Conservation (phyloP, 2,797 vertebrate species). For the Pangasius krempfi region DNA sequence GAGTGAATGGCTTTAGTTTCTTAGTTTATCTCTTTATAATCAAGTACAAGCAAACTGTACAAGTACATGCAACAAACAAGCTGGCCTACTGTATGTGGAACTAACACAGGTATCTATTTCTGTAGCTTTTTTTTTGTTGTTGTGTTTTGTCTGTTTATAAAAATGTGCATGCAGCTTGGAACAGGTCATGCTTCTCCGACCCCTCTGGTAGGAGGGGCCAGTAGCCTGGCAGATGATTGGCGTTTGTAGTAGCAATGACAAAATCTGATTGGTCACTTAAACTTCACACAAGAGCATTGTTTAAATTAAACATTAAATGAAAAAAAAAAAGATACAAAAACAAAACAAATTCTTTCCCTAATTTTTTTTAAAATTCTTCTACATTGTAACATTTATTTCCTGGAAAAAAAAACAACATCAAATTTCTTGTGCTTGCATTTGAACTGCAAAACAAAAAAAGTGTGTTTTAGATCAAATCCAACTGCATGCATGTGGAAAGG, state of each 20-base stretch:
- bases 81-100: constrained; percentile 91
- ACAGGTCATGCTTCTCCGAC: constrained; percentile 90
- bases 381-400: constrained; percentile 59
- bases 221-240: constrained; percentile 79
- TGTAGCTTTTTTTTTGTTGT: constrained; percentile 72
- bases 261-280: constrained; percentile 77
- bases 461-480: not conserved
- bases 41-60: constrained; percentile 99
- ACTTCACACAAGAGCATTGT: constrained; percentile 60
- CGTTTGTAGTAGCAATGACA: constrained; percentile 73
- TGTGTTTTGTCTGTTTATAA: constrained; percentile 79
- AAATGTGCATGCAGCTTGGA: constrained; percentile 97
- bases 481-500: constrained; percentile 69
- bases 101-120: constrained; percentile 91
- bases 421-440: constrained; percentile 87
- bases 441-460: not conserved
- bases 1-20: constrained; percentile 97
- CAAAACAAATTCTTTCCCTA: not conserved
- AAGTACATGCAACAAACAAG: constrained; percentile 99
- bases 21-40: constrained; percentile 86
- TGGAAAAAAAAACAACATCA: constrained; percentile 82
- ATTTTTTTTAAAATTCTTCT: constrained; percentile 28
- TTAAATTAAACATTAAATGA: not conserved
- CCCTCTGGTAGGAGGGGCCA: constrained; percentile 76
- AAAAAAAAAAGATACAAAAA: not conserved